phyloP scores from a whole-genome alignment of 2,797 vertebrate genomes.

The Pampus argenteus region DNA sequence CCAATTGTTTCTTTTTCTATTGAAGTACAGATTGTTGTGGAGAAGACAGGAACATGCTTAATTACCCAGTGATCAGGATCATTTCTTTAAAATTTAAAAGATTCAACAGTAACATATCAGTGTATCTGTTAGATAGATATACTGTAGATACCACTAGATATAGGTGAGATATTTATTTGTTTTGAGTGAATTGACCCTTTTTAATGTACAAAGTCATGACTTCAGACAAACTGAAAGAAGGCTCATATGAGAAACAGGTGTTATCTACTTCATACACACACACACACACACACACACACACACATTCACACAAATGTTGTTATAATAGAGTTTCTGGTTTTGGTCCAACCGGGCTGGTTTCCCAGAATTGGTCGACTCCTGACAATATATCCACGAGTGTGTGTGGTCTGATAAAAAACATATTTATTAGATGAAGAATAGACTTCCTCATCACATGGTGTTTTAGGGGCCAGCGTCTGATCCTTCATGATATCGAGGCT shows the following conservation, averaged over 20 bases:
- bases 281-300: slow-evolving; percentile 12
- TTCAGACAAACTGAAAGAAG: not conserved
- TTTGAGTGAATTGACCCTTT: not conserved
- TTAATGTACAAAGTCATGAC: not conserved
- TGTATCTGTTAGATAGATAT: no score
- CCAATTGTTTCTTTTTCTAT: not conserved
- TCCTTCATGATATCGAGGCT: slow-evolving; percentile 30
- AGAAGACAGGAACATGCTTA: not conserved
- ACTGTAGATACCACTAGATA: not conserved
- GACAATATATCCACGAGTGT: slow-evolving; percentile 27
- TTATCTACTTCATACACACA: slow-evolving; percentile 1
- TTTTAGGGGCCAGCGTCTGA: slow-evolving; percentile 16
- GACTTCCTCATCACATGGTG: slow-evolving; percentile 24
- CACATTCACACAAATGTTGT: slow-evolving; percentile 10
- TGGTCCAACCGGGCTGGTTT: slow-evolving; percentile 40
- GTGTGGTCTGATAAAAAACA: slow-evolving; percentile 31
- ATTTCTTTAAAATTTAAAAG: no score
- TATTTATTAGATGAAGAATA: slow-evolving; percentile 35
- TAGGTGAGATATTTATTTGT: not conserved
- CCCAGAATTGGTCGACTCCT: slow-evolving; percentile 46
- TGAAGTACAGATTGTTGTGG: not conserved
- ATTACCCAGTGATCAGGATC: not conserved
- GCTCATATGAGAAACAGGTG: slow-evolving; percentile 9
- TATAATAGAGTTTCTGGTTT: slow-evolving; percentile 44
- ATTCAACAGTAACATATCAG: not conserved